phyloP scores from a whole-genome alignment of 2,888 invertebrate species.

The Boloria selene region DNA sequence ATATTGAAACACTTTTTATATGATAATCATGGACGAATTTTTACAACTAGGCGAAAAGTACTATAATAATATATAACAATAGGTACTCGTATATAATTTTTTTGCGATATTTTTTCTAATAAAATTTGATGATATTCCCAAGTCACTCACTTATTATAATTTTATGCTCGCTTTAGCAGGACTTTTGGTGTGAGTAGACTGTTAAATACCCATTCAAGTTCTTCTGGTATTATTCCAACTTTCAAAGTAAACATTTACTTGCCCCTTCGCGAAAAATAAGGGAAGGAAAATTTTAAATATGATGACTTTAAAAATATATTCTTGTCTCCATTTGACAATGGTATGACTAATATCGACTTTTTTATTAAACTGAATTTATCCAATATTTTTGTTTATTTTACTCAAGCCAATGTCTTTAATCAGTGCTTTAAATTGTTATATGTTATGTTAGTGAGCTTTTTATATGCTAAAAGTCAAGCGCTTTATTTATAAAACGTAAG shows the following conservation, averaged over 20 bases:
- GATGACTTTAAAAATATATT: constrained; percentile 27
- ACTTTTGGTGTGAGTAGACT: constrained; percentile 14
- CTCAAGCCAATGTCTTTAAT: no score
- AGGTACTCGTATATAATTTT: neutral
- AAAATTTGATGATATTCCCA: constrained; percentile 2
- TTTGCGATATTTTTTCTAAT: constrained; percentile 1
- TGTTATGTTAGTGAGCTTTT: no score
- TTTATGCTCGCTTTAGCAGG: constrained; percentile 10
- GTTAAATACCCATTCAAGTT: constrained; percentile 5
- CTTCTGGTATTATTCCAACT: constrained; percentile 24
- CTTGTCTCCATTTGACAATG: constrained; percentile 15
- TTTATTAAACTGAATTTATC: neutral
- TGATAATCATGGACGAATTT: no score
- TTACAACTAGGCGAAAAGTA: no score
- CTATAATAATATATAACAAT: no score
- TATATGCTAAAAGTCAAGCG: no score
- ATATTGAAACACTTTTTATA: no score
- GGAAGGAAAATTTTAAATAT: constrained; percentile 25
- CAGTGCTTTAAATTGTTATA: no score
- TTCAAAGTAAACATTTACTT: constrained; percentile 21
- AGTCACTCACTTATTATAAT: constrained; percentile 19
- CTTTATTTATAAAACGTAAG: no score
- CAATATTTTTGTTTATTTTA: neutral
- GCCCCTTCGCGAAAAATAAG: constrained; percentile 15
- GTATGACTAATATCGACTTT: constrained; percentile 3